Conservation (phyloP, 2,888 invertebrate genomes). For the Melieria crassipennis region DNA sequence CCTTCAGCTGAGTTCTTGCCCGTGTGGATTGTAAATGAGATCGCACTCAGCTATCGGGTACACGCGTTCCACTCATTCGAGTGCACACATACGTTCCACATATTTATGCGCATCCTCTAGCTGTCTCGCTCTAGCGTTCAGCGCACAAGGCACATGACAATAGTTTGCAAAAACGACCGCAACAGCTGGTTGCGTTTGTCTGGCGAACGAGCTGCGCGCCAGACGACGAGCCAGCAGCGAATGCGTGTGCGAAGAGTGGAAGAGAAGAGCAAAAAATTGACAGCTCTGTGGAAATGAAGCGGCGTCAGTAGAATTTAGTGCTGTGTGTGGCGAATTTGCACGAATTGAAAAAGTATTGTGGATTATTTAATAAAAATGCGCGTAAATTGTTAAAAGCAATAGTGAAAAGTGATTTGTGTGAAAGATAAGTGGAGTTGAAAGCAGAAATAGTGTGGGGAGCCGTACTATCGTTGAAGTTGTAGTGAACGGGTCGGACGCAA, state of each 20-base stretch:
- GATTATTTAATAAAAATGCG: slow-evolving; percentile 27
- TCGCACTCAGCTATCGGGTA: neutral
- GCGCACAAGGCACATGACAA: slow-evolving; percentile 8
- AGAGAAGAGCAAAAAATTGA: slow-evolving; percentile 35
- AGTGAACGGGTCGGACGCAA: slow-evolving; percentile 36
- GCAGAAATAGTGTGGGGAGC: neutral
- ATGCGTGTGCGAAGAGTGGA: slow-evolving; percentile 33
- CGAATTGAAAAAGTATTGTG: slow-evolving; percentile 6
- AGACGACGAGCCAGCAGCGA: slow-evolving; percentile 27
- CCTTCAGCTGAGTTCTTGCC: no score
- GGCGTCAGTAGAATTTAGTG: slow-evolving; percentile 60
- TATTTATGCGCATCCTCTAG: neutral
- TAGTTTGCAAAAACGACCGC: slow-evolving; percentile 29
- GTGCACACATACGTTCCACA: neutral
- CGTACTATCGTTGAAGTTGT: neutral
- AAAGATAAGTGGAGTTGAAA: slow-evolving; percentile 15
- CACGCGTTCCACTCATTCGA: slow-evolving; percentile 19
- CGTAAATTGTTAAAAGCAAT: slow-evolving; percentile 21
- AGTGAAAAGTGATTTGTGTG: slow-evolving; percentile 20
- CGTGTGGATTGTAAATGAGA: no score
- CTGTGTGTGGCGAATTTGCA: slow-evolving; percentile 34
- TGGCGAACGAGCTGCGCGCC: slow-evolving; percentile 25
- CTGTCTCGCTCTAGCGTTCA: slow-evolving; percentile 38
- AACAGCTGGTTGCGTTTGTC: slow-evolving; percentile 26
- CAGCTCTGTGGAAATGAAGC: slow-evolving; percentile 48